These are phyloP conservation scores for Anoura caudifer DNA, from an alignment of 2,113 vertebrate genomes.

Conservation along the genomic window DNA sequence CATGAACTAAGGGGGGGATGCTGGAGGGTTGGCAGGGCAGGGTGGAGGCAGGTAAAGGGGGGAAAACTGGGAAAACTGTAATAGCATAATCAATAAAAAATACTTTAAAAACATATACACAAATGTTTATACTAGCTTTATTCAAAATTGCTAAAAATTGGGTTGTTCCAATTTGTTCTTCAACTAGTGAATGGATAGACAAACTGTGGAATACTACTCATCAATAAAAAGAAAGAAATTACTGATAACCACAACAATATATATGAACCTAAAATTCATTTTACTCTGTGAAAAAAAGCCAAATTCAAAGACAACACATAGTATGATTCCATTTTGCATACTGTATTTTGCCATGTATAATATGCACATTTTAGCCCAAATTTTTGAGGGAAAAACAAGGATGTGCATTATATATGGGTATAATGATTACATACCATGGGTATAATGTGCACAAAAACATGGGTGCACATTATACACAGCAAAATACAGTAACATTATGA, in stretches of 20 bases:
- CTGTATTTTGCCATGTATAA: too few species aligned
- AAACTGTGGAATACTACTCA: not conserved
- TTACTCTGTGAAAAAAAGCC: not conserved
- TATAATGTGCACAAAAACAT: too few species aligned
- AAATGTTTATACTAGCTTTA: not conserved
- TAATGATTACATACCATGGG: too few species aligned
- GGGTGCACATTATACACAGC: too few species aligned
- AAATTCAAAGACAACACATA: not conserved
- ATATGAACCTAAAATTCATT: not conserved
- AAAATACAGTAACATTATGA: not conserved
- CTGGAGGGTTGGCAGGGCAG: too few species aligned
- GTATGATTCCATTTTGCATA: not conserved
- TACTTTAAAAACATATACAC: not conserved
- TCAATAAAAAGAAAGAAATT: not conserved
- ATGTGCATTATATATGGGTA: too few species aligned
- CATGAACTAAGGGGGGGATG: too few species aligned
- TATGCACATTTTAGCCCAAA: too few species aligned
- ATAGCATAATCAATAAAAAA: too few species aligned
- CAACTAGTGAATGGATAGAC: not conserved
- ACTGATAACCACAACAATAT: not conserved
- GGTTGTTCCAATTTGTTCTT: not conserved
- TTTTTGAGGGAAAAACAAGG: too few species aligned
- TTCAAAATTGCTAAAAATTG: not conserved
- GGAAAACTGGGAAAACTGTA: too few species aligned
- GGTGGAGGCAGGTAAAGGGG: too few species aligned